Base-by-base conservation (phyloP, 1,140 invertebrate species). In the Drosophila insularis region DNA sequence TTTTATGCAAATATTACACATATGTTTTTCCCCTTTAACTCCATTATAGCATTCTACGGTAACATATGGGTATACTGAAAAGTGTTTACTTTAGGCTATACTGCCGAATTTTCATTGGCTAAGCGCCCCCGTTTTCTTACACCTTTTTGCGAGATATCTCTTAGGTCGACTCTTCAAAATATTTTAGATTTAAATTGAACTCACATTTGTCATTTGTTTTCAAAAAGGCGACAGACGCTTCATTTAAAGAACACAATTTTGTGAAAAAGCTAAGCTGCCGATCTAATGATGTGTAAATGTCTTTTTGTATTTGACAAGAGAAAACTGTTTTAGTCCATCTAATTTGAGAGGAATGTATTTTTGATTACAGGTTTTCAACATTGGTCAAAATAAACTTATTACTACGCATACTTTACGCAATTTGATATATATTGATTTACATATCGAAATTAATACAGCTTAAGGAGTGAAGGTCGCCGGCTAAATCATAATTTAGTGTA, bases 1-100 rank as follows among this genome's bases (percentile, higher is more conserved):
- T 67, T 78, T 70, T 84, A 89, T 84, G 80, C 70, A 87, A 87
- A 87, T 89, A 72, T 69, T 50, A 63, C 40, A 56, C 63, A 77
- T 70, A 71, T 84, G 61, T 32, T 21, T 50, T 50, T 50, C 7
- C 43, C n/a, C 11, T 65, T 75, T 27, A 59, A 27, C 10, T 60
- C 56, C 35, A 35, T n/a, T 35, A 6, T 13, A 7, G 7, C 19
- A n/a, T 0, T 23, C 59, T 37, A 10, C 19, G 40, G 6, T 59
- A 23, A 35, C 31, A 39, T 23, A 21, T 39, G 11, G 23, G 11
- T 27, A 27, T 27, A 27, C 27, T 27, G 27, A 27, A 27, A 27
- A 27, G 27, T 27, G 56, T 50, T 17, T 21, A 19, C 40, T 19
- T 10, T 21, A 10, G 17, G 0, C 7, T 8, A 1, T 19, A 19